phyloP scores from a whole-genome alignment of 2,888 invertebrate species.

The Pseudococcus jackbeardsleyi region DNA sequence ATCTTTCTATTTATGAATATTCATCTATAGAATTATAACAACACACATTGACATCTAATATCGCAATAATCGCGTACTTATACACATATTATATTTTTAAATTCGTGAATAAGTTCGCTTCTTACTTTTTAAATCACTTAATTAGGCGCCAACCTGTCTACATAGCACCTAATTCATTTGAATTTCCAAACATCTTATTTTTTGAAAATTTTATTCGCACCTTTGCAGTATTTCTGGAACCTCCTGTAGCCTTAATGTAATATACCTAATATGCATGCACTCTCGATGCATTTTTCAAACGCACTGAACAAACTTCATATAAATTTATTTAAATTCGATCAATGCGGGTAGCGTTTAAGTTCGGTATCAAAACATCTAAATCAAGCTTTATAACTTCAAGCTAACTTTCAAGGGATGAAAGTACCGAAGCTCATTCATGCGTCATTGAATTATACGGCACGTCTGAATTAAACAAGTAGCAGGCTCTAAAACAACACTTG shows the following conservation, averaged over 20 bases:
- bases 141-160: too few relatives aligned
- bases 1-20: too few relatives aligned
- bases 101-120: too few relatives aligned
- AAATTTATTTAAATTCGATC: conserved; percentile 23
- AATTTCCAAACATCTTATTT: too few relatives aligned
- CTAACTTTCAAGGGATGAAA: conserved; percentile 27
- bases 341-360: background rate
- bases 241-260: background rate
- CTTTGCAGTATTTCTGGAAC: background rate
- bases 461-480: conserved; percentile 25
- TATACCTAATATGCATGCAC: background rate
- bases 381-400: conserved; percentile 40
- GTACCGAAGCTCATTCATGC: conserved; percentile 35
- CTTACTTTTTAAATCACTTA: too few relatives aligned
- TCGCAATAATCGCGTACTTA: too few relatives aligned
- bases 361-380: conserved; percentile 11
- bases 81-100: too few relatives aligned
- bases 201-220: too few relatives aligned
- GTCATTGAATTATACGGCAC: conserved; percentile 39
- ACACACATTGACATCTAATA: too few relatives aligned
- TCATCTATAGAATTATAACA: too few relatives aligned
- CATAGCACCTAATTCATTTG: too few relatives aligned
- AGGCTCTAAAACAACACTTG: conserved; percentile 32
- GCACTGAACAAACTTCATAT: background rate
- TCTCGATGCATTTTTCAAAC: background rate